Evolutionary conservation across 2,113 vertebrate species (phyloP).

Genomic region (Microtus richardsoni): DNA sequence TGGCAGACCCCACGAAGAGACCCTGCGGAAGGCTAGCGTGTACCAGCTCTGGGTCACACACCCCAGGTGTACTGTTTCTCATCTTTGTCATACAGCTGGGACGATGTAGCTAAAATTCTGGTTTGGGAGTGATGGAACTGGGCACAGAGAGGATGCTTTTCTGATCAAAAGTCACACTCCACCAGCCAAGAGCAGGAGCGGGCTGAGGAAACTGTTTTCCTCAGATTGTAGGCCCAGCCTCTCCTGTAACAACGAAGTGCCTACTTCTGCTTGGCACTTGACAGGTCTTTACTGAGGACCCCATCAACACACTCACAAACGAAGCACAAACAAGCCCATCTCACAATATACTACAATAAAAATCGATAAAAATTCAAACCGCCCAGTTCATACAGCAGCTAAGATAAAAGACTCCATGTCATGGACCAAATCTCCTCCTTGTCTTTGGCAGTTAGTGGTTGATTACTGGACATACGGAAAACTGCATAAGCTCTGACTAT

Average conservation of each 20-base stretch:
- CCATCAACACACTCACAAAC: background rate
- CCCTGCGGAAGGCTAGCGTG: background rate
- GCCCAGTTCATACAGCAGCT: background rate
- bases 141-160: background rate
- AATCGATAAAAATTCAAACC: background rate
- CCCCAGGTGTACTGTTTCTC: background rate
- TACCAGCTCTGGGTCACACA: background rate
- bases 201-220: background rate
- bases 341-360: background rate
- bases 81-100: background rate
- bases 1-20: background rate
- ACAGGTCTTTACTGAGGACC: background rate
- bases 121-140: background rate
- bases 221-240: background rate
- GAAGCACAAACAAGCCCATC: background rate
- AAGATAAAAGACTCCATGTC: conserved; percentile 22
- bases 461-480: conserved; percentile 62
- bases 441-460: background rate
- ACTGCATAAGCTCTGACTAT: conserved; percentile 25
- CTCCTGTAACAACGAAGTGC: background rate
- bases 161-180: background rate
- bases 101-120: background rate
- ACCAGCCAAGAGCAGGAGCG: background rate
- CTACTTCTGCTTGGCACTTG: background rate
- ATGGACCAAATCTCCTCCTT: conserved; percentile 9